These are phyloP conservation scores for Branchipolynoe longqiensis DNA, from an alignment of 2,888 invertebrate species.

Conservation along the genomic window DNA sequence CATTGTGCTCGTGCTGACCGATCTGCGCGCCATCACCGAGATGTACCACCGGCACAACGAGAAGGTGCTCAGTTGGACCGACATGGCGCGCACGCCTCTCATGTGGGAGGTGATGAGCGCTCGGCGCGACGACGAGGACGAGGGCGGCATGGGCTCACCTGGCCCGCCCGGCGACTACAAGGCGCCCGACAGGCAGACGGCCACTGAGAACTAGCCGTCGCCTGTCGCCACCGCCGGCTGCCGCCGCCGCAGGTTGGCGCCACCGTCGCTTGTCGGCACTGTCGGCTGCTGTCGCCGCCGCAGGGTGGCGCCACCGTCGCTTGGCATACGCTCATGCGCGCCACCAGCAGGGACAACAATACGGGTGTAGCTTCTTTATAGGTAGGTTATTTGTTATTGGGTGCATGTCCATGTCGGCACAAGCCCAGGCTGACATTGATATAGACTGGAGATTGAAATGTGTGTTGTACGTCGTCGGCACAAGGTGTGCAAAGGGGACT, in stretches of 20 bases:
- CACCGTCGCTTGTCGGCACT: background rate
- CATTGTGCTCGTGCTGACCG: conserved; percentile 38
- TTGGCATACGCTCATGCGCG: too few species aligned
- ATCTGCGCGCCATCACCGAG: conserved; percentile 56
- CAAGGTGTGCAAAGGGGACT: too few species aligned
- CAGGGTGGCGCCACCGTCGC: background rate
- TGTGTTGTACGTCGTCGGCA: too few species aligned
- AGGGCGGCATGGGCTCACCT: background rate
- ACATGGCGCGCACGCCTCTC: conserved; percentile 26
- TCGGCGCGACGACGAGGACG: background rate
- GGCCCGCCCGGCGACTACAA: background rate
- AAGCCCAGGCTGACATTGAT: too few species aligned
- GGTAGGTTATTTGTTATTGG: too few species aligned
- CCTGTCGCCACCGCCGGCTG: background rate
- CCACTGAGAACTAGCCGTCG: background rate
- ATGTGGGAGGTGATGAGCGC: conserved; percentile 46
- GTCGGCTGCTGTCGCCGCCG: background rate
- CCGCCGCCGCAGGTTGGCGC: background rate
- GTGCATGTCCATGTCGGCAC: too few species aligned
- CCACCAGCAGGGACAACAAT: too few species aligned
- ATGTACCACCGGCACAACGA: conserved; percentile 57
- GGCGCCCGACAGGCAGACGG: background rate
- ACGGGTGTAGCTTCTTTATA: too few species aligned
- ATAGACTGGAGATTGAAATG: too few species aligned
- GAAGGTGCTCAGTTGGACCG: conserved; percentile 41